Percentiles rank a stretch among this genome's conserved stretches.
phyloP scores from a whole-genome alignment of 2,113 vertebrate species.

The Callopanchax toddi region DNA sequence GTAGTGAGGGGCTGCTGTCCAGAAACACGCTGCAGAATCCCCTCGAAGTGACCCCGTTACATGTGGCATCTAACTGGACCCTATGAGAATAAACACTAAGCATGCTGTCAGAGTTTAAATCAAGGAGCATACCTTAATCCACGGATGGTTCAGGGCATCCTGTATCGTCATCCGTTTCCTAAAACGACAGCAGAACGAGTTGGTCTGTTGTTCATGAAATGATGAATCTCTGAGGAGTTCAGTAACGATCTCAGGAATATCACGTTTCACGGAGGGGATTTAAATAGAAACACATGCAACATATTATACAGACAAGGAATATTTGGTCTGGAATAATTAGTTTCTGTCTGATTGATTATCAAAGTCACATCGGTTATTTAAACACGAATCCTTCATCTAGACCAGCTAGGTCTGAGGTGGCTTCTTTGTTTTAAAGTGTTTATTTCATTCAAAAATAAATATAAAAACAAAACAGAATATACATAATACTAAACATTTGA shows the following conservation, averaged over 20 bases:
- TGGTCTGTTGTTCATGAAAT: neutral
- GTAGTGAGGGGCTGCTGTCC: too few species aligned
- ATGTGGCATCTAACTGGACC: neutral
- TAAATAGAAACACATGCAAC: slow-evolving; percentile 51
- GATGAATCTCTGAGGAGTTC: slow-evolving; percentile 18
- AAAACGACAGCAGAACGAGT: slow-evolving; percentile 30
- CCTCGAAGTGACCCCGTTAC: neutral
- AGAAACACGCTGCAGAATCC: too few species aligned
- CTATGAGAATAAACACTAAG: slow-evolving; percentile 6
- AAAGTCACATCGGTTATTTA: too few species aligned
- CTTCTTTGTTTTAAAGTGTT: too few species aligned
- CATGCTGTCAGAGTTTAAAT: slow-evolving; percentile 40
- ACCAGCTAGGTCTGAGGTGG: too few species aligned
- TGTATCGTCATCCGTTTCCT: slow-evolving; percentile 93
- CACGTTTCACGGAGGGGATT: slow-evolving; percentile 12
- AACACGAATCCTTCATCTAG: too few species aligned
- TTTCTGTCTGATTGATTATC: neutral
- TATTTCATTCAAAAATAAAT: too few species aligned
- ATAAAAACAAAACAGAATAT: too few species aligned
- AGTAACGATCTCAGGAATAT: slow-evolving; percentile 35
- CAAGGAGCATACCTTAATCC: slow-evolving; percentile 90
- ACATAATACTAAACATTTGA: too few species aligned
- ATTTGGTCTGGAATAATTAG: neutral
- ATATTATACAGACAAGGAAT: slow-evolving; percentile 12
- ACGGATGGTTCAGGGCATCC: slow-evolving; percentile 90